Evolutionary conservation across 1,140 invertebrate genomes (phyloP), one percentile per base, ranked within the genome.

Genomic region (Drosophila neocordata): DNA sequence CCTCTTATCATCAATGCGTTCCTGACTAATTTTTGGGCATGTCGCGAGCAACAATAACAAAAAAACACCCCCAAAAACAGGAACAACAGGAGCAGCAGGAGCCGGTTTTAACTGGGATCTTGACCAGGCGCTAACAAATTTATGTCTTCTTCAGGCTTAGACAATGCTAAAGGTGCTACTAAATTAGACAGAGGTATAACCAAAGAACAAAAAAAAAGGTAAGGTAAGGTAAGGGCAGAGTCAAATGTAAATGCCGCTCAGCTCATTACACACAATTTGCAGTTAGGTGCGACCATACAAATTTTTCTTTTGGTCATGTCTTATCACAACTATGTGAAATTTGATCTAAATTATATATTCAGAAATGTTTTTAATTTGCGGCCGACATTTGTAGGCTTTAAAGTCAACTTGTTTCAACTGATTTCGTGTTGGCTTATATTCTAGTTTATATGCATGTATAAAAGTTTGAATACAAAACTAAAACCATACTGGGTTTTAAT

Each of bases 221-320:
- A 62, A 56, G 56, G 59, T 44, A 52, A 61, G 63, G 13, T 6
- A 22, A 48, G 9, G 68, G 55, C 8, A 27, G 41, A 66, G 64
- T 56, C 22, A 73, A 85, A 87, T 71, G 70, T 81, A 77, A 74
- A 68, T 68, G 57, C 83, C 69, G 83, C 71, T 88, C 70, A 79
- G 83, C 83, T 87, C 83, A 87, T 87, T 88, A 88, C 83, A 88
- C 85, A 84, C 85, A 88, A 88, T 88, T 88, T 89, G 83, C 83
- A 88, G 83, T 88, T 88, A 89, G 83, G 83, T 88, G 83, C 83
- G 83, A 88, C 85, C 83, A 88, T 88, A 88, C 80, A 88, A 89
- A 88, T 89, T 84, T 89, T 79, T 61, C 63, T 66, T 53, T 59
- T 62, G 63, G 18, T 65, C 51, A 31, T 6, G 22, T 65, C 71